phyloP scores from a whole-genome alignment of 2,888 invertebrate species.

The Phaonia tiefii region DNA sequence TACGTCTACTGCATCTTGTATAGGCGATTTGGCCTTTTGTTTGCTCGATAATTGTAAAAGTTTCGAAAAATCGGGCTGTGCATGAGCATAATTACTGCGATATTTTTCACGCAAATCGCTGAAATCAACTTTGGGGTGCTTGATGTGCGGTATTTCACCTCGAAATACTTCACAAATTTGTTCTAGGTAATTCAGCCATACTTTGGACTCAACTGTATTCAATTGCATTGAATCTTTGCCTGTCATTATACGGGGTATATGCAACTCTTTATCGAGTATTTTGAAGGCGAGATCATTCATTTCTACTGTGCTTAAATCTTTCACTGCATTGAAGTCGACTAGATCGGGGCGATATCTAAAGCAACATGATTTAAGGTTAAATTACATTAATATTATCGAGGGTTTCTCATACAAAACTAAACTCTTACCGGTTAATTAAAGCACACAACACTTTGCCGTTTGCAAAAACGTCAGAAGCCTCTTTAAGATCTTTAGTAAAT shows the following conservation, averaged over 20 bases:
- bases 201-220: slow-evolving; percentile 77
- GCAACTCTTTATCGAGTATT: slow-evolving; percentile 91
- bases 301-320: slow-evolving; percentile 84
- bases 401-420: too few species aligned
- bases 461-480: slow-evolving; percentile 79
- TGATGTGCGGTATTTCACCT: slow-evolving; percentile 93
- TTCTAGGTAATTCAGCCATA: slow-evolving; percentile 89
- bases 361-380: not conserved
- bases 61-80: slow-evolving; percentile 78
- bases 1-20: slow-evolving; percentile 78
- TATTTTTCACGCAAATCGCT: slow-evolving; percentile 79
- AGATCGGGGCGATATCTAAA: slow-evolving; percentile 95
- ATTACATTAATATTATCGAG: too few species aligned
- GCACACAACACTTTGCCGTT: slow-evolving; percentile 79
- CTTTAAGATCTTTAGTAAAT: slow-evolving; percentile 77
- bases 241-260: slow-evolving; percentile 87
- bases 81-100: slow-evolving; percentile 76
- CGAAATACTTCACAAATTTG: slow-evolving; percentile 95
- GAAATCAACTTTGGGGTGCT: slow-evolving; percentile 86
- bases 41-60: slow-evolving; percentile 75
- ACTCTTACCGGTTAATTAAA: slow-evolving; percentile 79
- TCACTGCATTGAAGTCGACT: slow-evolving; percentile 86
- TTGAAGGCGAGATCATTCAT: slow-evolving; percentile 93
- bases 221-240: slow-evolving; percentile 84
- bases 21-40: slow-evolving; percentile 78